Conservation (phyloP, 1,140 invertebrate species). For the Tetramorium simillimum region DNA sequence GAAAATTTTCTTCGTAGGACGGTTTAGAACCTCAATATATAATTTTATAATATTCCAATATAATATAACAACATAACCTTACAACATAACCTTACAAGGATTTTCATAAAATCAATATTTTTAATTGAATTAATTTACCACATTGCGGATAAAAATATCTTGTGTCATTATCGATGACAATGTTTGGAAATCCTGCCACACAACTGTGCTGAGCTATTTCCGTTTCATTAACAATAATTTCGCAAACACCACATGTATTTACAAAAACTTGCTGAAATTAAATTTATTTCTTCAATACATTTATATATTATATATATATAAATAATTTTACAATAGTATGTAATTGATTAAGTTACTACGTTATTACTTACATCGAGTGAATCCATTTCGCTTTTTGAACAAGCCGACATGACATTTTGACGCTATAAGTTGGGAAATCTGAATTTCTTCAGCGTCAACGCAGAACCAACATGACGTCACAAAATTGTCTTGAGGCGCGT, state of each 20-base stretch:
- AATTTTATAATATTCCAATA: neutral
- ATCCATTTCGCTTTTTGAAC: neutral
- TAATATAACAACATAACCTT: neutral
- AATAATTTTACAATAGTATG: neutral
- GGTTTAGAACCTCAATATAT: neutral
- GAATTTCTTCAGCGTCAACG: neutral
- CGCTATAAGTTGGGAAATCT: no score
- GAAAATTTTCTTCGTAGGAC: no score
- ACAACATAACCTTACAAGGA: no score
- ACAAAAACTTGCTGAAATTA: neutral
- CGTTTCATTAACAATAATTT: neutral
- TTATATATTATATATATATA: neutral
- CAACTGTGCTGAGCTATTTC: neutral
- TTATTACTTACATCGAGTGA: neutral
- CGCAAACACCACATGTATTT: neutral
- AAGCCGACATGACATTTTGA: no score
- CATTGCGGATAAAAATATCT: constrained; percentile 1
- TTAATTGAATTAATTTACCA: neutral
- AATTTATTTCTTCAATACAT: neutral
- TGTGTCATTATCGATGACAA: neutral
- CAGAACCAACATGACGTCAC: neutral
- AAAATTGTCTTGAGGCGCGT: neutral
- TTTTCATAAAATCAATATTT: neutral
- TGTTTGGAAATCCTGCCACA: neutral
- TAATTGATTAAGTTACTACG: neutral